Evolutionary conservation across 2,113 vertebrate genomes (phyloP).

Genomic region (Procapra przewalskii): DNA sequence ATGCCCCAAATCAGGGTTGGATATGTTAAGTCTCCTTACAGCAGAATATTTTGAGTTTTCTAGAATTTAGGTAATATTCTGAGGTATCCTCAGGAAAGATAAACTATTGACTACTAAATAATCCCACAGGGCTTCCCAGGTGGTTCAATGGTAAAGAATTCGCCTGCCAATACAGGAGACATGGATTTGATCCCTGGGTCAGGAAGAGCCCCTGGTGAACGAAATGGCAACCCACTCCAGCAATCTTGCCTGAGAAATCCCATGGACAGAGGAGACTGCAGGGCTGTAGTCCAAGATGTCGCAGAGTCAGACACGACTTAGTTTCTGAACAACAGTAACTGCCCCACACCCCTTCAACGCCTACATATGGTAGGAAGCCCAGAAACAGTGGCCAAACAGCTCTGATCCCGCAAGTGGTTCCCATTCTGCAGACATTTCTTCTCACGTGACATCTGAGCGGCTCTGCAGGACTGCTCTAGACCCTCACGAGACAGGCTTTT

Average conservation of each 20-base stretch:
- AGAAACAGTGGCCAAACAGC: background rate
- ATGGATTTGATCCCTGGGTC: background rate
- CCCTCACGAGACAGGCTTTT: background rate
- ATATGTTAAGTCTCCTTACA: background rate
- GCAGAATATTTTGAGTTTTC: background rate
- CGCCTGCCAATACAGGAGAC: background rate
- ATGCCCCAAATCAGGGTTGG: background rate
- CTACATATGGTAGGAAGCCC: background rate
- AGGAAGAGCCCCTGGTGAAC: background rate
- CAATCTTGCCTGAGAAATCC: background rate
- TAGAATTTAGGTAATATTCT: background rate
- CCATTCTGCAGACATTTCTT: background rate
- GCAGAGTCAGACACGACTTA: background rate
- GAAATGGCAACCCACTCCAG: background rate
- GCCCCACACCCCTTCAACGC: background rate
- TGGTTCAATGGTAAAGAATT: background rate
- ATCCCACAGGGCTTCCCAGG: background rate
- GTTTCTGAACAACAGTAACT: background rate
- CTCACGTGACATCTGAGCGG: background rate
- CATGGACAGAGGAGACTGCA: background rate
- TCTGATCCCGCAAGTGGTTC: background rate
- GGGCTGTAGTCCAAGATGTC: background rate
- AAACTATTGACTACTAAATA: background rate
- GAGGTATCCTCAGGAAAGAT: background rate
- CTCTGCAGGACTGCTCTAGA: background rate